Conservation (phyloP, 2,797 vertebrate species). For the Menidia menidia region DNA sequence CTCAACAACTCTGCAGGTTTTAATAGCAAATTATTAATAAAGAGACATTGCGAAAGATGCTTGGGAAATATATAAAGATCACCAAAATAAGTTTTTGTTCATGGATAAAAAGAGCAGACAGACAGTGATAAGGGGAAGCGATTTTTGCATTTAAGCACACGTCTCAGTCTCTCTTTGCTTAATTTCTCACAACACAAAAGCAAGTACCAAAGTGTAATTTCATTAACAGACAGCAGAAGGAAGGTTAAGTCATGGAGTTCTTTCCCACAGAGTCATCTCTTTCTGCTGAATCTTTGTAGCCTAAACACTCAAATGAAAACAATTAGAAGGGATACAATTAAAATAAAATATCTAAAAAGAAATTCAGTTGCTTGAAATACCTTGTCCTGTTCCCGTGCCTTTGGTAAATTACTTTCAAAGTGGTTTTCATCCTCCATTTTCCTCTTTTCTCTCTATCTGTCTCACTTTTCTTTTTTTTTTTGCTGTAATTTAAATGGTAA, state of each 20-base stretch:
- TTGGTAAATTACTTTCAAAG: conserved; percentile 94
- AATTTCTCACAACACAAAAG: too few species aligned
- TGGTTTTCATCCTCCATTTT: conserved; percentile 78
- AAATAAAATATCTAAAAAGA: conserved; percentile 88
- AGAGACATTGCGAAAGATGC: too few species aligned
- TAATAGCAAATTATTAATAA: background rate
- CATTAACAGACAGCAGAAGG: conserved; percentile 11
- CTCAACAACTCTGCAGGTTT: background rate
- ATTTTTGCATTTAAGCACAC: too few species aligned
- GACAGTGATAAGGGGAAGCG: too few species aligned
- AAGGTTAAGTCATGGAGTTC: conserved; percentile 28
- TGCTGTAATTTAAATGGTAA: conserved; percentile 99
- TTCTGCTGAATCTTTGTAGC: conserved; percentile 76
- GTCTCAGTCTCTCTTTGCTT: too few species aligned
- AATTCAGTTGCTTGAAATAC: conserved; percentile 93
- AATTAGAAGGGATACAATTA: conserved; percentile 86
- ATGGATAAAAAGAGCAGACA: too few species aligned
- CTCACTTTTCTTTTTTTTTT: conserved; percentile 80
- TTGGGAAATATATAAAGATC: too few species aligned
- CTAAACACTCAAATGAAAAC: conserved; percentile 80
- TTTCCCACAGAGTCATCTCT: conserved; percentile 58
- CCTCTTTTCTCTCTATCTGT: conserved; percentile 75
- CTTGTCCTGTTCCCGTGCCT: conserved; percentile 89
- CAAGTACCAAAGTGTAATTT: background rate
- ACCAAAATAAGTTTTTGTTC: too few species aligned